Evolutionary conservation across 1,140 invertebrate species (phyloP).

Genomic region (Solenopsis fugax): DNA sequence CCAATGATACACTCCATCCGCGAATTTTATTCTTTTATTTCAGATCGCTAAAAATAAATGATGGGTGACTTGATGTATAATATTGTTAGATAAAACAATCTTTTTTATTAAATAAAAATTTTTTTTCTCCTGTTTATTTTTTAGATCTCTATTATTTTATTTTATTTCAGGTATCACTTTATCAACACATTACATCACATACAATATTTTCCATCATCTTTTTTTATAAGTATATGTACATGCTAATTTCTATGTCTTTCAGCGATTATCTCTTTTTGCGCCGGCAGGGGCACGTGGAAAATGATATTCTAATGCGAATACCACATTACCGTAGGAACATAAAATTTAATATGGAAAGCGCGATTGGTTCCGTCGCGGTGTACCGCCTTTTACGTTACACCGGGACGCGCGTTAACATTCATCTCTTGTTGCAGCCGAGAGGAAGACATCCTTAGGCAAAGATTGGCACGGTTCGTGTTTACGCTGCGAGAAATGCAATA

Average conservation of each 20-base stretch:
- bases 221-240: neutral
- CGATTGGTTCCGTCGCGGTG: conserved; percentile 21
- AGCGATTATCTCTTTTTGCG: neutral
- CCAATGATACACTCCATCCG: neutral
- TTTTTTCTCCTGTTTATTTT: neutral
- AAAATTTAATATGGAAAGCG: conserved; percentile 57
- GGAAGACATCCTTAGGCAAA: conserved; percentile 92
- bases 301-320: conserved; percentile 12
- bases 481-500: conserved; percentile 93
- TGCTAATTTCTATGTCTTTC: neutral
- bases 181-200: neutral
- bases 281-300: neutral
- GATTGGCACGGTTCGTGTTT: conserved; percentile 93
- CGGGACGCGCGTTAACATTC: conserved; percentile 50
- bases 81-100: neutral
- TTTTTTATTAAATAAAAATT: neutral
- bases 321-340: conserved; percentile 35
- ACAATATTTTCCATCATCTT: neutral
- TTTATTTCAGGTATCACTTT: neutral
- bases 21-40: neutral
- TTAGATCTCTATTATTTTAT: neutral
- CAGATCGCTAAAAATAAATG: neutral
- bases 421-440: conserved; percentile 89
- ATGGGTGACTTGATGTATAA: neutral
- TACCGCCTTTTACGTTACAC: conserved; percentile 41